Evolutionary conservation across 2,113 vertebrate species (phyloP), one percentile per base, ranked within the genome.

Genomic region (Mola mola): DNA sequence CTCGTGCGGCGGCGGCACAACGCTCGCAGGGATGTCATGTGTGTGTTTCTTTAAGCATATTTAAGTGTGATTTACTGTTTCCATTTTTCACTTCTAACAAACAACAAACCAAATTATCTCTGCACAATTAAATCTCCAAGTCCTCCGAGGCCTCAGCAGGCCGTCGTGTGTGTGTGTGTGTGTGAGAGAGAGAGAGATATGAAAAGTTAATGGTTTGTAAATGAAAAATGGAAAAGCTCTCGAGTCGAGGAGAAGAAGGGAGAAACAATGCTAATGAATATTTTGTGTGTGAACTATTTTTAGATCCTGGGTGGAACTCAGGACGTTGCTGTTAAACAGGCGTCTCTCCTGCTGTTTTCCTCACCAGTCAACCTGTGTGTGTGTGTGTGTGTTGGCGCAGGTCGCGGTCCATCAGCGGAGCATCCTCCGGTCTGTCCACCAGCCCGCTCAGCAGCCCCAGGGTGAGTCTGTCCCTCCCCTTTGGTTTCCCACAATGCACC

Each of bases 401-500:
- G 92, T 99, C 97, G 61, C 92, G 97, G 41, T 99, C 97, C 57
- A 98, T 99, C 94, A 99, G 96, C 1, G 97, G 97, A 19, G 97
- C 97, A 0, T 99, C 96, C 1, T 98, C 96, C 10, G 94, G 95
- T 75, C 93, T 99, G 66, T 98, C 96, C 87, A 98, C 95, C 82
- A 99, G 96, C 81, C 97, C 97, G 2, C 95, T 99, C 88, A 98
- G 96, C 94, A 99, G 97, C 88, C 97, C 97, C 66, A 91, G 96
- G 97, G 96, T 99, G 90, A 98, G 97, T 92, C 13, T 66, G 43
- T 55, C 8, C 83, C 90, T 90, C 58, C 0, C 16, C 36, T 53
- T n/a, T 37, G 49, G 29, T 69, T 70, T 47, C 75, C 82, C 81
- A 86, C 67, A 58, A 67, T 81, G 75, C 69, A 81, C 67, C 57